These are phyloP conservation scores for Incurvaria masculella DNA, from an alignment of 2,888 invertebrate species.

Conservation along the genomic window DNA sequence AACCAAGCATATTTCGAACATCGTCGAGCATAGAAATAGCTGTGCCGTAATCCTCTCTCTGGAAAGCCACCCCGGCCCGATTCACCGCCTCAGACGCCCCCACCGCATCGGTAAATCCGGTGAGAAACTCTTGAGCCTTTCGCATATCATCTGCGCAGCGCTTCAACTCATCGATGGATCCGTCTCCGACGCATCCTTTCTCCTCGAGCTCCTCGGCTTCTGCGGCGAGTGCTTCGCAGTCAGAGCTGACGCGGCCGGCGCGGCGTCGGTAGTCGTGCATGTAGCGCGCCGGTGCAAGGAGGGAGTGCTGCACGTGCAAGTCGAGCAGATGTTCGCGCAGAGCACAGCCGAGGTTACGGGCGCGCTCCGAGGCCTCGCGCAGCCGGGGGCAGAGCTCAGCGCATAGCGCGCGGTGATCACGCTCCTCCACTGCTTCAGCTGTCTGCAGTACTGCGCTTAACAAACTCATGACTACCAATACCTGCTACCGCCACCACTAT, in stretches of 20 bases:
- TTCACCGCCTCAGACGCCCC: constrained; percentile 35
- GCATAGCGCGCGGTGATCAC: constrained; percentile 32
- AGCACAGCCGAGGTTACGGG: constrained; percentile 39
- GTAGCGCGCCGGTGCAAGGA: constrained; percentile 42
- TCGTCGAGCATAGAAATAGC: constrained; percentile 32
- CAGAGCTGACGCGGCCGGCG: constrained; percentile 30
- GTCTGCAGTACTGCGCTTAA: constrained; percentile 38
- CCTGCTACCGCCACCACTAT: too few species aligned
- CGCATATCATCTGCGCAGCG: constrained; percentile 26
- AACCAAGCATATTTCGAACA: constrained; percentile 26
- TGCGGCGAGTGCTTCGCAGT: constrained; percentile 24
- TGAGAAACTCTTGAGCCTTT: constrained; percentile 25
- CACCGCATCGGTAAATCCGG: constrained; percentile 29
- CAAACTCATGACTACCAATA: constrained; percentile 41
- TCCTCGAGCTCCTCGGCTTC: constrained; percentile 23
- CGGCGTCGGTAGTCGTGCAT: constrained; percentile 36
- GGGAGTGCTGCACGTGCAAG: constrained; percentile 32
- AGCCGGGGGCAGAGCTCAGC: constrained; percentile 30
- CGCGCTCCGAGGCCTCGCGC: constrained; percentile 35
- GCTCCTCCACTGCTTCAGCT: constrained; percentile 31
- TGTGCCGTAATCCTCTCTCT: constrained; percentile 34
- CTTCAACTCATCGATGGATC: constrained; percentile 25
- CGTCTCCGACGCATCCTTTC: constrained; percentile 25
- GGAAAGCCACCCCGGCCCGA: constrained; percentile 37
- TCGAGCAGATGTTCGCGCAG: constrained; percentile 42